phyloP scores from a whole-genome alignment of 1,140 invertebrate species.

The Bombus polaris region DNA sequence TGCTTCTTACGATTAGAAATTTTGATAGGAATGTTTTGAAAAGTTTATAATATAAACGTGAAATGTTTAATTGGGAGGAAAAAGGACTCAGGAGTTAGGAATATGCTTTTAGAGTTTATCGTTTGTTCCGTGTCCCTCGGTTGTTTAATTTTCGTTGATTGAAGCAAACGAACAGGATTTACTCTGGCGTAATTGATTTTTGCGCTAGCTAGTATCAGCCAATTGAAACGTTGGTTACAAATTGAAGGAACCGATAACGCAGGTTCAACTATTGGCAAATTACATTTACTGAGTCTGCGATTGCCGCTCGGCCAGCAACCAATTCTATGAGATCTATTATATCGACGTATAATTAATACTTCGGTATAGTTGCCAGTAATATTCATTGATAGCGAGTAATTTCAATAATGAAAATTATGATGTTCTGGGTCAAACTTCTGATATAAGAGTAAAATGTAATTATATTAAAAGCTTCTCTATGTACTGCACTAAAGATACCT shows the following conservation, averaged over 20 bases:
- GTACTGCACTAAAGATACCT: no score
- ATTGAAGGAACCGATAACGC: slow-evolving; percentile 15
- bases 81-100: neutral
- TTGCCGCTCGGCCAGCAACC: slow-evolving; percentile 34
- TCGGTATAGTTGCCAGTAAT: neutral
- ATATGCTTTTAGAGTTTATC: neutral
- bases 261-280: slow-evolving; percentile 38
- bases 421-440: neutral
- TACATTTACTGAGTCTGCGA: slow-evolving; percentile 37
- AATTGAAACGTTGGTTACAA: neutral
- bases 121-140: neutral
- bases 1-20: no score
- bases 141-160: neutral
- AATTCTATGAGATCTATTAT: slow-evolving; percentile 39
- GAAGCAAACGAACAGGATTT: neutral
- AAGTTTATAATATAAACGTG: neutral
- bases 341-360: slow-evolving; percentile 36
- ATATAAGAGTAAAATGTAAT: neutral
- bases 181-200: neutral
- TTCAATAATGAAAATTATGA: slow-evolving; percentile 8
- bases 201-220: neutral
- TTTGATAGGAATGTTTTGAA: neutral
- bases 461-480: neutral
- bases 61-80: neutral
- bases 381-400: slow-evolving; percentile 1